phyloP scores from a whole-genome alignment of 2,113 vertebrate genomes.

The Vidua macroura region DNA sequence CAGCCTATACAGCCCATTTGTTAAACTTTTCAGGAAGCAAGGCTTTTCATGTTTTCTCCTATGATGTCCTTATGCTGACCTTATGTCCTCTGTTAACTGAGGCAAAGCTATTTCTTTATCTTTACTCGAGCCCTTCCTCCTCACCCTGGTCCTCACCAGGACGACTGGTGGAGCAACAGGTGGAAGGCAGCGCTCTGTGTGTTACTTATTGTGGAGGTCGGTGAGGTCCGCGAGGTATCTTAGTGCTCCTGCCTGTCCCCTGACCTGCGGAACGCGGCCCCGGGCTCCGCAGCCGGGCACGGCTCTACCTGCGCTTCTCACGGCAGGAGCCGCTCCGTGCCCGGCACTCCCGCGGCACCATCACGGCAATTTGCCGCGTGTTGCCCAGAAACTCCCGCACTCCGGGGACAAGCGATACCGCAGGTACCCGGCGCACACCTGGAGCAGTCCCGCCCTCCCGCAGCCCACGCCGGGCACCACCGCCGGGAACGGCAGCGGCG shows the following conservation, averaged over 20 bases:
- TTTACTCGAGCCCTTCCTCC: not conserved
- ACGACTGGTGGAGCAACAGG: not conserved
- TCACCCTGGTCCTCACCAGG: not conserved
- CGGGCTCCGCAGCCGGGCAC: rapidly evolving
- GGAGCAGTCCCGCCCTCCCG: not conserved
- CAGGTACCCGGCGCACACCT: not conserved
- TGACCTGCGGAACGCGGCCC: rapidly evolving
- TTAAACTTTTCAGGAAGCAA: not conserved
- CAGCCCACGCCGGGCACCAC: not conserved
- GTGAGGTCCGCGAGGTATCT: rapidly evolving
- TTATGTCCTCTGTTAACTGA: not conserved
- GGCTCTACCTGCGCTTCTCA: rapidly evolving
- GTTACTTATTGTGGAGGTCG: rapidly evolving
- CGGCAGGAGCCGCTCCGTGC: rapidly evolving
- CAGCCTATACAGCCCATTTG: not conserved
- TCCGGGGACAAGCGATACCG: rapidly evolving
- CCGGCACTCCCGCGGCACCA: rapidly evolving
- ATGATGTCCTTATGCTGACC: rapidly evolving
- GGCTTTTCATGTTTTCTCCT: not conserved
- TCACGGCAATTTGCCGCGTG: rapidly evolving
- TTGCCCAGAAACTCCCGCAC: rapidly evolving
- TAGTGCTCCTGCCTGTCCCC: not conserved
- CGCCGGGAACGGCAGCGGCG: not conserved
- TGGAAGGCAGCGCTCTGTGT: rapidly evolving
- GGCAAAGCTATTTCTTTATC: not conserved